A percentile compares a stretch with the other conserved stretches of the same genome.
These are phyloP conservation scores for Sebastes cheni DNA, from an alignment of 2,797 vertebrate genomes.

Conservation along the genomic window DNA sequence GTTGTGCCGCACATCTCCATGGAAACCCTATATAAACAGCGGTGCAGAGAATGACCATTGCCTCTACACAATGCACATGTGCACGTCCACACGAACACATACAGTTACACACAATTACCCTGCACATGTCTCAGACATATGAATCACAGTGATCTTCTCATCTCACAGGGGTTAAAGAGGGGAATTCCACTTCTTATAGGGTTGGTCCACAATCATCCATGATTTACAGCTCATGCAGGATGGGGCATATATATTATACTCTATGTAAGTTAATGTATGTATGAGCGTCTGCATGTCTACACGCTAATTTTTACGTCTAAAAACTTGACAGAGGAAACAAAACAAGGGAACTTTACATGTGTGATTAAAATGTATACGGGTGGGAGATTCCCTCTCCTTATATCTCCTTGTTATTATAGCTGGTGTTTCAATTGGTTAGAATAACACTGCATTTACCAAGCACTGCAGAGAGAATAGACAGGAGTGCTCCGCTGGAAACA, in stretches of 20 bases:
- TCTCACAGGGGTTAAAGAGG: slow-evolving; percentile 58
- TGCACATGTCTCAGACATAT: slow-evolving; percentile 40
- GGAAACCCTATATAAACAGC: slow-evolving; percentile 63
- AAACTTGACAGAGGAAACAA: neutral
- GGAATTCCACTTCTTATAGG: slow-evolving; percentile 63
- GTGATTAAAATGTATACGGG: neutral
- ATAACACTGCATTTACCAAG: slow-evolving; percentile 7
- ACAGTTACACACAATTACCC: neutral
- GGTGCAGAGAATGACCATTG: slow-evolving; percentile 39
- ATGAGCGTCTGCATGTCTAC: slow-evolving; percentile 7
- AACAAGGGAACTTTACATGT: neutral
- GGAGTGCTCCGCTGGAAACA: neutral
- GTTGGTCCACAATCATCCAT: slow-evolving; percentile 36
- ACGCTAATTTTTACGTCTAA: neutral
- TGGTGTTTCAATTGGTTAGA: slow-evolving; percentile 1
- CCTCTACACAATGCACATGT: slow-evolving; percentile 33
- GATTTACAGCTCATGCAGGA: slow-evolving; percentile 51
- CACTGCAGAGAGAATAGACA: neutral
- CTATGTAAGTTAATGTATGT: slow-evolving; percentile 2
- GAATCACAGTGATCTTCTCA: slow-evolving; percentile 50
- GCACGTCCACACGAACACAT: slow-evolving; percentile 15
- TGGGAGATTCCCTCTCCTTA: slow-evolving; percentile 2
- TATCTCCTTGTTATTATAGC: slow-evolving; percentile 12
- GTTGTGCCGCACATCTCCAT: slow-evolving; percentile 47
- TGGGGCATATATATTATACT: slow-evolving; percentile 7